Conservation (phyloP, 2,797 vertebrate species). For the Nothura maculosa region DNA sequence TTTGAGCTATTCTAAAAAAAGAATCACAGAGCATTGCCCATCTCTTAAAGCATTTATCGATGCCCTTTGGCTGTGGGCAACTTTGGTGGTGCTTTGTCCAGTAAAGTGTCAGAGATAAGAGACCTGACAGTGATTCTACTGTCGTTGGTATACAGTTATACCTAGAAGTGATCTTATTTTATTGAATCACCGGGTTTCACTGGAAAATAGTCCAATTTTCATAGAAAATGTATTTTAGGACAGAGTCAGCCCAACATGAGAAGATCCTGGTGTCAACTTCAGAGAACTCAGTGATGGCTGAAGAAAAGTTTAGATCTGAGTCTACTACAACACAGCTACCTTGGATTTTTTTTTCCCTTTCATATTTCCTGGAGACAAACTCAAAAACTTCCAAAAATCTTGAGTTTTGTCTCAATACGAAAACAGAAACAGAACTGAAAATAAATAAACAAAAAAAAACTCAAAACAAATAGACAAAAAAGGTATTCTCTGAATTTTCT, state of each 20-base stretch:
- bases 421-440: neutral
- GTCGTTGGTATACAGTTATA: neutral
- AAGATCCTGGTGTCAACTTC: fast-evolving
- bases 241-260: neutral
- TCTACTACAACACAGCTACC: neutral
- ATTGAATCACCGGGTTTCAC: neutral
- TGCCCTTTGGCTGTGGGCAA: neutral
- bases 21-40: neutral
- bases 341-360: fast-evolving
- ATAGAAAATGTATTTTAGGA: neutral
- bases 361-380: neutral
- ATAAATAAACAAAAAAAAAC: no score
- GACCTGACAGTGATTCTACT: neutral
- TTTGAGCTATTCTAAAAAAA: neutral
- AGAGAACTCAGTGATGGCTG: neutral
- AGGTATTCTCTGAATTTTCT: neutral
- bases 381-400: neutral
- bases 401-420: fast-evolving
- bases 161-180: neutral
- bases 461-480: no score
- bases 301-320: neutral
- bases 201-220: neutral
- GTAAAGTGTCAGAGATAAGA: neutral
- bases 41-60: neutral
- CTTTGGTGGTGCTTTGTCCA: neutral